Percentiles rank a stretch among this genome's conserved stretches.
phyloP scores from a whole-genome alignment of 2,888 invertebrate genomes.

The Sabatieria punctata region DNA sequence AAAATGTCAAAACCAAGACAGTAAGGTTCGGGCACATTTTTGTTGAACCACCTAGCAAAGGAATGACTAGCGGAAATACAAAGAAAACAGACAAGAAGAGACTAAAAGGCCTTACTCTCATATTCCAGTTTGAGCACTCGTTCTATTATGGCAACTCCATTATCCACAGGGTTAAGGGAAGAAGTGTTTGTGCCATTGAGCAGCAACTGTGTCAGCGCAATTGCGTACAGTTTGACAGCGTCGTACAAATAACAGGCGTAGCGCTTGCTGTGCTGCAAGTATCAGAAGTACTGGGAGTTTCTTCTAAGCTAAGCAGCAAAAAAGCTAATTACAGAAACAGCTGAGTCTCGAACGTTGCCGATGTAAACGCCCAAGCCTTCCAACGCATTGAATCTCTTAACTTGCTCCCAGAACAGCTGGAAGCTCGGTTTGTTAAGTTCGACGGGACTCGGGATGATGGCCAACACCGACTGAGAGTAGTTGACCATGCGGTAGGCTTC shows the following conservation, averaged over 20 bases:
- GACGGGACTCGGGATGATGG: constrained; percentile 73
- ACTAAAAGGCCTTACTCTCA: constrained; percentile 23
- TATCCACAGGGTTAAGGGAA: neutral
- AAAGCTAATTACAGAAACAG: neutral
- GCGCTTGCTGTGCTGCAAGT: constrained; percentile 31
- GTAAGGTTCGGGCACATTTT: too few relatives aligned
- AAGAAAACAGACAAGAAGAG: too few relatives aligned
- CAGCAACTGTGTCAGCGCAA: constrained; percentile 57
- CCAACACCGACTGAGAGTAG: constrained; percentile 58
- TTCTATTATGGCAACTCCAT: constrained; percentile 56
- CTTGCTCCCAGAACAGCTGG: constrained; percentile 57
- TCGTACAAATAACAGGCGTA: constrained; percentile 72
- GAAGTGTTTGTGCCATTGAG: constrained; percentile 47
- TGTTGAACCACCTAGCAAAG: too few relatives aligned
- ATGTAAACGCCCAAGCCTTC: constrained; percentile 18
- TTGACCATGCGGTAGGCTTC: constrained; percentile 29
- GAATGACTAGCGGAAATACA: too few relatives aligned
- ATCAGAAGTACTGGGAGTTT: too few relatives aligned
- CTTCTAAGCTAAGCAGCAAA: too few relatives aligned
- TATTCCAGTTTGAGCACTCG: constrained; percentile 56
- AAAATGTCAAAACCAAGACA: too few relatives aligned
- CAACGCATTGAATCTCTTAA: constrained; percentile 36
- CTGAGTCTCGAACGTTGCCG: neutral
- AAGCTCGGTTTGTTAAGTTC: constrained; percentile 38
- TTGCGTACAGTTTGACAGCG: constrained; percentile 67